Evolutionary conservation across 2,797 vertebrate genomes (phyloP).

Genomic region (Manis javanica): DNA sequence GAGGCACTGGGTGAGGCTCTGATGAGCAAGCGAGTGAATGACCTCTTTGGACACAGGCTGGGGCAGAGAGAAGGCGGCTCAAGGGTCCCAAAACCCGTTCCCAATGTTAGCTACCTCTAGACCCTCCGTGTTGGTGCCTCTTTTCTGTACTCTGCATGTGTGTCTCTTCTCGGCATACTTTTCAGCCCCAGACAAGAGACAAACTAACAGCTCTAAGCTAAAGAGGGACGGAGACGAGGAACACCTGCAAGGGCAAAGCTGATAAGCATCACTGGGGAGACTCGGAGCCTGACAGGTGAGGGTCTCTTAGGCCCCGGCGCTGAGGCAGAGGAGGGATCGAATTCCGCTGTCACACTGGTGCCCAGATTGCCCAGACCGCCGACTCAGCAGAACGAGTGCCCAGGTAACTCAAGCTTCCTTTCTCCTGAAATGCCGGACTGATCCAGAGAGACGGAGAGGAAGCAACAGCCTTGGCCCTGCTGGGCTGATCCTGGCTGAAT

Average conservation of each 20-base stretch:
- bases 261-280: slow-evolving; percentile 70
- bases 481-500: not conserved
- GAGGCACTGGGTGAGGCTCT: not conserved
- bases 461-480: not conserved
- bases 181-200: not conserved
- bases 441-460: not conserved
- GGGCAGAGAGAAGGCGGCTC: not conserved
- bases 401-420: slow-evolving; percentile 66
- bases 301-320: slow-evolving; percentile 56
- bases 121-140: not conserved
- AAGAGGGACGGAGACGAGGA: not conserved
- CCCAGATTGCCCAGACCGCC: not conserved
- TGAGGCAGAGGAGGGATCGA: slow-evolving; percentile 75
- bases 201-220: not conserved
- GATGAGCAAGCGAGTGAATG: not conserved
- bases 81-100: not conserved
- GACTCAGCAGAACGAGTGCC: slow-evolving; percentile 52
- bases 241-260: slow-evolving; percentile 56
- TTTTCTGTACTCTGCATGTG: not conserved
- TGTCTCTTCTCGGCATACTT: slow-evolving; percentile 1
- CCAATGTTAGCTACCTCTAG: not conserved
- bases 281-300: slow-evolving; percentile 66
- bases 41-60: not conserved
- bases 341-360: slow-evolving; percentile 71
- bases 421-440: slow-evolving; percentile 24